Percentiles rank a stretch among this genome's conserved stretches.
These are phyloP conservation scores for Thunnus thynnus DNA, from an alignment of 2,113 vertebrate species.

Conservation along the genomic window DNA sequence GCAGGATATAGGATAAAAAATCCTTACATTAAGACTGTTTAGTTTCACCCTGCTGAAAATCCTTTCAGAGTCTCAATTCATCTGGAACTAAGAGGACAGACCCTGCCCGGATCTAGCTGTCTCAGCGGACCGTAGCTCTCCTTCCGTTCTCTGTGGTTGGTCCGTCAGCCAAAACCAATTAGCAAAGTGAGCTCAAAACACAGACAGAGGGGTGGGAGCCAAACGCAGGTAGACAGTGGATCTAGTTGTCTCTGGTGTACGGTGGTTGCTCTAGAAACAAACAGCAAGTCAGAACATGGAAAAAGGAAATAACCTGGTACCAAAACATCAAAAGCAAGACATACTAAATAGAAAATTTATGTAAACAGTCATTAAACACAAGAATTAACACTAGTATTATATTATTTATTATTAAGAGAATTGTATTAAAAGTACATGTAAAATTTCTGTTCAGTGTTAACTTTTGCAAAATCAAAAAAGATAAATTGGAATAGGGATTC, in stretches of 20 bases:
- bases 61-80: constrained; percentile 58
- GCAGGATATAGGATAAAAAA: constrained; percentile 6
- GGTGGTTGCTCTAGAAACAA: neutral
- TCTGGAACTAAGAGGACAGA: constrained; percentile 59
- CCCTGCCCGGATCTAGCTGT: constrained; percentile 43
- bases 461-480: no score
- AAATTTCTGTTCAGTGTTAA: no score
- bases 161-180: constrained; percentile 72
- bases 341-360: no score
- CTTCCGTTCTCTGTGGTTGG: constrained; percentile 53
- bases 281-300: neutral
- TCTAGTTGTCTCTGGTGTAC: neutral
- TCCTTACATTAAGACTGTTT: constrained; percentile 5
- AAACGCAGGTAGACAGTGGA: constrained; percentile 4
- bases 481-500: no score
- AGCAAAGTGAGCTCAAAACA: constrained; percentile 55
- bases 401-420: no score
- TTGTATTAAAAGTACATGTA: no score
- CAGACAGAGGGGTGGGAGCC: constrained; percentile 11
- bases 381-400: no score
- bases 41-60: constrained; percentile 37
- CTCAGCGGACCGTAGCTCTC: constrained; percentile 28
- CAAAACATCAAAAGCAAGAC: no score
- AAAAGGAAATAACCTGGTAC: no score
- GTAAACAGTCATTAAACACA: no score